Conservation (phyloP, 2,113 vertebrate species). For the Turnix velox region DNA sequence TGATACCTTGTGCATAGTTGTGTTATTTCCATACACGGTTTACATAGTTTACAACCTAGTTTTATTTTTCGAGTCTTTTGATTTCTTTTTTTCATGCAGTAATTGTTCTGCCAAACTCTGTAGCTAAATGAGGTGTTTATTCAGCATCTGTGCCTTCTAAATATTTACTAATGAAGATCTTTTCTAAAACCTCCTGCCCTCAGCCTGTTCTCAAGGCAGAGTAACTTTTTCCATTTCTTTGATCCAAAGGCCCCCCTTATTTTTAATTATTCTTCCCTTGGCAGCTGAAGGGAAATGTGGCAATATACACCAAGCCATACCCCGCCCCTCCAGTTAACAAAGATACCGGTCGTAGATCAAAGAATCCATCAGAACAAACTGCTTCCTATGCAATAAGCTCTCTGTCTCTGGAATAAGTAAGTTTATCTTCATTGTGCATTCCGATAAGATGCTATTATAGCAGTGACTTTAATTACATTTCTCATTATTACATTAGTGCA, state of each 20-base stretch:
- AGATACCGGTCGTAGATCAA: constrained; percentile 22
- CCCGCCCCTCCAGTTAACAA: constrained; percentile 29
- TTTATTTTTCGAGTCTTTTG: constrained; percentile 35
- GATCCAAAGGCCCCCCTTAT: constrained; percentile 11
- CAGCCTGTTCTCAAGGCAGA: neutral
- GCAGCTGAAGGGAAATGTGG: neutral
- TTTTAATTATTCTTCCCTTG: constrained; percentile 29
- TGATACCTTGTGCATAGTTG: constrained; percentile 24
- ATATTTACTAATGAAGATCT: constrained; percentile 52
- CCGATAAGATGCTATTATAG: constrained; percentile 66
- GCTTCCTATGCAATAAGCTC: constrained; percentile 61
- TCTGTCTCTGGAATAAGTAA: constrained; percentile 65
- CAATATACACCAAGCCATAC: neutral
- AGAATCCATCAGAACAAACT: constrained; percentile 55
- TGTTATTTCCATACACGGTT: constrained; percentile 13
- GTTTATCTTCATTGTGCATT: constrained; percentile 71
- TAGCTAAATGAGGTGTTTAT: constrained; percentile 45
- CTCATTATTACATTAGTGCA: constrained; percentile 62
- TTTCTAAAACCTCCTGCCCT: neutral
- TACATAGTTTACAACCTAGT: neutral
- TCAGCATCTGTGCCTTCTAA: constrained; percentile 43
- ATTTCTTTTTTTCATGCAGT: constrained; percentile 26
- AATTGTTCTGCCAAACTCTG: constrained; percentile 10
- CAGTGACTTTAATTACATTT: constrained; percentile 69
- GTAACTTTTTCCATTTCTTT: constrained; percentile 9